Evolutionary conservation across 2,797 vertebrate genomes (phyloP).

Genomic region (Nyctalus aviator): DNA sequence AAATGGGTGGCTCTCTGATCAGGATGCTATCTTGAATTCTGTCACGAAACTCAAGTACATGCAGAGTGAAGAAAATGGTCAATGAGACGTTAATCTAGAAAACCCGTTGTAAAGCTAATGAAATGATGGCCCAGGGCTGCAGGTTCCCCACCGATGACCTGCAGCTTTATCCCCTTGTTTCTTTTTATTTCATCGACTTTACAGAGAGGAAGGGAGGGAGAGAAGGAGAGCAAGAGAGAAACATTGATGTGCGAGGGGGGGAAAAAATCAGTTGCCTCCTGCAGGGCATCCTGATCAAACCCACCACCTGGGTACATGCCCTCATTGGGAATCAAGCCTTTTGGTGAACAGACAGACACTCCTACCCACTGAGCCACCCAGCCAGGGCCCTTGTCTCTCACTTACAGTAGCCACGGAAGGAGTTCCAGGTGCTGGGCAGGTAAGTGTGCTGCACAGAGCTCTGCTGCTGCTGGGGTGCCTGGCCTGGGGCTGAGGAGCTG

Average conservation of each 20-base stretch:
- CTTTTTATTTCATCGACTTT: no score
- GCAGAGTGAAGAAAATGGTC: neutral
- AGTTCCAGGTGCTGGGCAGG: slow-evolving; percentile 96
- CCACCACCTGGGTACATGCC: no score
- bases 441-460: slow-evolving; percentile 95
- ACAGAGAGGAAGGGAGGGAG: no score
- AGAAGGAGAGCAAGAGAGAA: no score
- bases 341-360: no score
- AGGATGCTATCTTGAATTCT: neutral
- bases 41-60: neutral
- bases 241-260: no score
- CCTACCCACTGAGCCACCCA: no score
- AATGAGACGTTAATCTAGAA: neutral
- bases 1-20: slow-evolving; percentile 3
- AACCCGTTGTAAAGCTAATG: neutral
- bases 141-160: neutral
- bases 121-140: neutral
- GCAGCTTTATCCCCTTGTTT: neutral
- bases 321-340: no score
- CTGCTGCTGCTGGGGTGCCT: slow-evolving; percentile 91
- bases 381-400: slow-evolving; percentile 44
- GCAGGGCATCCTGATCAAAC: no score
- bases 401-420: slow-evolving; percentile 95
- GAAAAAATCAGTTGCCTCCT: no score
- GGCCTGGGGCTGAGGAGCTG: slow-evolving; percentile 89